A percentile compares a stretch with the other conserved stretches of the same genome.
These are phyloP conservation scores for Darevskia mixta DNA, from an alignment of 2,797 vertebrate species.

Conservation along the genomic window DNA sequence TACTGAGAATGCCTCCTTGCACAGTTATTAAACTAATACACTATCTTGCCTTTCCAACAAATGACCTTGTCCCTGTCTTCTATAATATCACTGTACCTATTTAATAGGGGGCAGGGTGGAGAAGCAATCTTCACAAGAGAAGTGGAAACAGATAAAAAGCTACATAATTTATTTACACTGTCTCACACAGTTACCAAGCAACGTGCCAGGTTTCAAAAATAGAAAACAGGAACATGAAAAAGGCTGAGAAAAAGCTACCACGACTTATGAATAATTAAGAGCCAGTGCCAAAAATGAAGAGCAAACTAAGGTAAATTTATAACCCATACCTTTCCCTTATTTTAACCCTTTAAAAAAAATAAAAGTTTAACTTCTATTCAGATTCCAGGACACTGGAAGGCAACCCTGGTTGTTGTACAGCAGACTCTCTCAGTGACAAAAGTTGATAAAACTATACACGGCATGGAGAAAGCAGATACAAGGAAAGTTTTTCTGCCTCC, in stretches of 20 bases:
- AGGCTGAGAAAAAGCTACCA: neutral
- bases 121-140: conserved; percentile 19
- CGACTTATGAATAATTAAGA: conserved; percentile 24
- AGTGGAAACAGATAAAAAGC: conserved; percentile 33
- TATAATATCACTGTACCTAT: conserved; percentile 10
- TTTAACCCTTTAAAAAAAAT: neutral
- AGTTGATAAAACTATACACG: too few species aligned
- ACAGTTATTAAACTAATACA: conserved; percentile 13
- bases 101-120: neutral
- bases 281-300: neutral
- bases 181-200: conserved; percentile 26
- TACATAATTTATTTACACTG: conserved; percentile 36
- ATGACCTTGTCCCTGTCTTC: conserved; percentile 30
- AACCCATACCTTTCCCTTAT: neutral
- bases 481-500: too few species aligned
- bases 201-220: conserved; percentile 26
- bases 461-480: too few species aligned
- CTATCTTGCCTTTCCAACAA: conserved; percentile 6
- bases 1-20: neutral
- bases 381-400: neutral
- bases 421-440: too few species aligned
- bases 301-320: neutral
- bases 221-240: conserved; percentile 18
- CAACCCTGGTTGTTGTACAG: neutral
- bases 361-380: neutral